phyloP scores from a whole-genome alignment of 2,113 vertebrate species.

The Chascanopsetta lugubris region DNA sequence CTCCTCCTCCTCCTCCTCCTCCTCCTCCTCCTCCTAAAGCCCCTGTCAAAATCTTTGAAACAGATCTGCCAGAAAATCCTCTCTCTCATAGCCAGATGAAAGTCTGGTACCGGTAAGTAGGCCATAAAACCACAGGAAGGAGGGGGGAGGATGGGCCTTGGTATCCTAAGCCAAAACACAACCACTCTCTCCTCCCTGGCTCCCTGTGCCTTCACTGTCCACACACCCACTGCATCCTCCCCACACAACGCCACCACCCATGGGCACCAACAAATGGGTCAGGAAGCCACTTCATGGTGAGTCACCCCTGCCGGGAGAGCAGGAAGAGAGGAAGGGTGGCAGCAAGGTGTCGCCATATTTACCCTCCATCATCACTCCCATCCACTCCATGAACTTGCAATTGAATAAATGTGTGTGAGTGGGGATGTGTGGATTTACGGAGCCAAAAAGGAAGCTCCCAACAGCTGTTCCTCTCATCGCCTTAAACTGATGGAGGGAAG shows the following conservation, averaged over 20 bases:
- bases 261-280: constrained; percentile 37
- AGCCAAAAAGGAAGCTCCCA: constrained; percentile 64
- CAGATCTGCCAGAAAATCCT: constrained; percentile 61
- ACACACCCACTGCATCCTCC: constrained; percentile 50
- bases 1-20: constrained; percentile 32
- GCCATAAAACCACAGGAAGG: constrained; percentile 77
- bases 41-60: constrained; percentile 49
- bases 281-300: constrained; percentile 42
- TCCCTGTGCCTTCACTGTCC: constrained; percentile 33
- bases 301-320: constrained; percentile 1
- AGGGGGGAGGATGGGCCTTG: constrained; percentile 39
- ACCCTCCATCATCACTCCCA: constrained; percentile 29
- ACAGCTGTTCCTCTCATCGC: constrained; percentile 76
- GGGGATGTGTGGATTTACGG: constrained; percentile 15
- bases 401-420: constrained; percentile 25
- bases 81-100: constrained; percentile 58
- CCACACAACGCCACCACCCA: constrained; percentile 12
- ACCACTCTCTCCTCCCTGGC: constrained; percentile 35
- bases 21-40: constrained; percentile 34
- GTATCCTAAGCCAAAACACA: constrained; percentile 55
- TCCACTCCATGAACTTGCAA: constrained; percentile 18
- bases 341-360: constrained; percentile 26
- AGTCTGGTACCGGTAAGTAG: constrained; percentile 71
- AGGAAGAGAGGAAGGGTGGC: constrained; percentile 12
- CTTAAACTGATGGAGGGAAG: constrained; percentile 36